Conservation (phyloP, 2,888 invertebrate genomes). For the Acronicta leporina region DNA sequence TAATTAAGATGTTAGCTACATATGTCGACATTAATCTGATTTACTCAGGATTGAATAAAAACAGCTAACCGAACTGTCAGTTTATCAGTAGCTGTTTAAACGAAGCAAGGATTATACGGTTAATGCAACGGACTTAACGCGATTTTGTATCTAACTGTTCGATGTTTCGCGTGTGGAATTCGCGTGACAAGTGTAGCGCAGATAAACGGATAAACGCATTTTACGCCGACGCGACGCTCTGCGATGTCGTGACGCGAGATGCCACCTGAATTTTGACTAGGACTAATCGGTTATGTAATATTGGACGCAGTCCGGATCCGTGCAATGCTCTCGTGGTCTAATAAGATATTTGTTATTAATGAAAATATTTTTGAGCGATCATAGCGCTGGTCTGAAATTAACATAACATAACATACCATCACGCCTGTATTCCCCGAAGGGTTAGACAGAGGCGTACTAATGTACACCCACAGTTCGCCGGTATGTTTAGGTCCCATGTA, state of each 20-base stretch:
- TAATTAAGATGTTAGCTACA: constrained; percentile 22
- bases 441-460: too few relatives aligned
- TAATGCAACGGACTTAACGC: constrained; percentile 52
- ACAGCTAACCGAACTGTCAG: constrained; percentile 36
- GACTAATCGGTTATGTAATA: constrained; percentile 74
- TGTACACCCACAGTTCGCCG: too few relatives aligned
- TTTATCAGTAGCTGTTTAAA: constrained; percentile 36
- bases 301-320: constrained; percentile 43
- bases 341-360: too few relatives aligned
- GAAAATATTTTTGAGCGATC: too few relatives aligned
- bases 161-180: constrained; percentile 60
- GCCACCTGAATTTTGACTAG: constrained; percentile 65
- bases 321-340: constrained; percentile 20
- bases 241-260: constrained; percentile 60
- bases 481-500: too few relatives aligned
- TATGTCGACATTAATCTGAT: constrained; percentile 12
- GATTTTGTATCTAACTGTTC: constrained; percentile 51
- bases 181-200: constrained; percentile 69
- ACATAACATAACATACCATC: too few relatives aligned
- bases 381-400: too few relatives aligned
- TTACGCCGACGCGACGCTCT: constrained; percentile 60
- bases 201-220: constrained; percentile 66
- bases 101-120: constrained; percentile 53
- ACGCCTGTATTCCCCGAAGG: too few relatives aligned
- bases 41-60: constrained; percentile 2